phyloP scores from a whole-genome alignment of 2,888 invertebrate species.

The Ennomos quercinarius region DNA sequence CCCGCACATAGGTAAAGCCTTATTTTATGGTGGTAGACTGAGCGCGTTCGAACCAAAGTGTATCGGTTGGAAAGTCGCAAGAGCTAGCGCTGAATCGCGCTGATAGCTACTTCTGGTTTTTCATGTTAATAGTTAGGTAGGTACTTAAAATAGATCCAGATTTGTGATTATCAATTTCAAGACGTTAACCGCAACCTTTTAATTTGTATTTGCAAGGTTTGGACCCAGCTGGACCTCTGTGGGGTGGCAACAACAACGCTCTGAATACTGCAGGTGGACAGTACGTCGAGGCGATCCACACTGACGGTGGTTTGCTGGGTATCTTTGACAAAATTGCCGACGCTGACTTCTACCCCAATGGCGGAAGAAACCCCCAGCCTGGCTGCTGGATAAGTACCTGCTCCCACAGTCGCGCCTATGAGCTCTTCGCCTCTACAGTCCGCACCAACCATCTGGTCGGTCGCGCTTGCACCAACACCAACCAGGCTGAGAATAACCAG shows the following conservation, averaged over 20 bases:
- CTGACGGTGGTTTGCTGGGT: constrained; percentile 66
- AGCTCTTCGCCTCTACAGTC: constrained; percentile 64
- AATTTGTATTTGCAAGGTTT: constrained; percentile 50
- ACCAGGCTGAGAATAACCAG: constrained; percentile 53
- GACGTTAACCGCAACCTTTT: too few relatives aligned
- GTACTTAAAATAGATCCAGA: too few relatives aligned
- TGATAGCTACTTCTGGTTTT: too few relatives aligned
- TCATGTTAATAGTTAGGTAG: too few relatives aligned
- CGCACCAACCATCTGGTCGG: constrained; percentile 60
- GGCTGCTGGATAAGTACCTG: constrained; percentile 65
- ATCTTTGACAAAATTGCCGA: constrained; percentile 61
- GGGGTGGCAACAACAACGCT: constrained; percentile 59
- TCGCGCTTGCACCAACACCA: constrained; percentile 52
- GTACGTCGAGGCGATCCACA: constrained; percentile 74
- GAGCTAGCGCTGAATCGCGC: too few relatives aligned
- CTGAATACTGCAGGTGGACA: constrained; percentile 55
- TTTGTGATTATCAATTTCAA: too few relatives aligned
- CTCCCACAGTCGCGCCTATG: constrained; percentile 63
- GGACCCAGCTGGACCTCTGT: constrained; percentile 70
- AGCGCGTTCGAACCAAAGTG: too few relatives aligned
- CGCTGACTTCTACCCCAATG: constrained; percentile 75
- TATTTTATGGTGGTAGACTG: too few relatives aligned
- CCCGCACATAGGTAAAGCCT: too few relatives aligned
- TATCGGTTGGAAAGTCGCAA: too few relatives aligned
- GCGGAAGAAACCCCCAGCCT: constrained; percentile 68